These are phyloP conservation scores for Metaphire vulgaris DNA, from an alignment of 1,140 invertebrate genomes.

Conservation along the genomic window DNA sequence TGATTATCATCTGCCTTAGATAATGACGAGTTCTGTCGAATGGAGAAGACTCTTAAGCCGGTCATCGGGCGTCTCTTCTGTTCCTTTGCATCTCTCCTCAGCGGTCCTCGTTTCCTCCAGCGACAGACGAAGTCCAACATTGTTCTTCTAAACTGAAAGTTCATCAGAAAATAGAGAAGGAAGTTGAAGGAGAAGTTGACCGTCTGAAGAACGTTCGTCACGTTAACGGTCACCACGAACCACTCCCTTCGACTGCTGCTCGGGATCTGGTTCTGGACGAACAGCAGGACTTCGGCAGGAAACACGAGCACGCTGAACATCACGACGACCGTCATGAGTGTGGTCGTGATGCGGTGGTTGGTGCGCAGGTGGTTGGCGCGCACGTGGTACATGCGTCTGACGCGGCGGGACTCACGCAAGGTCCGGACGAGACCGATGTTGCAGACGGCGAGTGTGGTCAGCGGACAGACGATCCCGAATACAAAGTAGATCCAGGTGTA, in stretches of 20 bases:
- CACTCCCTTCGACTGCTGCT: not conserved
- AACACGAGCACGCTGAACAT: constrained; percentile 9
- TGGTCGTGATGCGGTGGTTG: constrained; percentile 12
- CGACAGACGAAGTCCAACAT: constrained; percentile 9
- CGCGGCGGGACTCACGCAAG: not conserved
- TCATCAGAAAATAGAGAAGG: constrained; percentile 44
- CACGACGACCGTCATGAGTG: not conserved
- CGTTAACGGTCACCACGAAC: constrained; percentile 34
- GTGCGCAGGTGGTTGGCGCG: constrained; percentile 1
- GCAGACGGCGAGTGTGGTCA: constrained; percentile 31
- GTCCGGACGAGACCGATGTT: constrained; percentile 35
- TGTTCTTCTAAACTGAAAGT: constrained; percentile 44
- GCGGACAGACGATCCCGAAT: constrained; percentile 32
- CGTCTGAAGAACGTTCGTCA: constrained; percentile 47
- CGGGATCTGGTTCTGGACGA: not conserved
- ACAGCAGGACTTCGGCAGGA: not conserved
- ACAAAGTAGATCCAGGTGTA: constrained; percentile 31
- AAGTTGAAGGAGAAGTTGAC: constrained; percentile 47
- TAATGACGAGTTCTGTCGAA: too few species aligned
- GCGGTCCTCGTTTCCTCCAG: not conserved
- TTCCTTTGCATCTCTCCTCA: too few species aligned
- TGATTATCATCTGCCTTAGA: too few species aligned
- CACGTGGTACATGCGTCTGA: not conserved
- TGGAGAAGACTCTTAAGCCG: too few species aligned
- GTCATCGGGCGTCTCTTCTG: too few species aligned